A percentile compares a stretch with the other conserved stretches of the same genome.
phyloP scores from a whole-genome alignment of 2,888 invertebrate genomes.

The Ochropleura leucogaster region DNA sequence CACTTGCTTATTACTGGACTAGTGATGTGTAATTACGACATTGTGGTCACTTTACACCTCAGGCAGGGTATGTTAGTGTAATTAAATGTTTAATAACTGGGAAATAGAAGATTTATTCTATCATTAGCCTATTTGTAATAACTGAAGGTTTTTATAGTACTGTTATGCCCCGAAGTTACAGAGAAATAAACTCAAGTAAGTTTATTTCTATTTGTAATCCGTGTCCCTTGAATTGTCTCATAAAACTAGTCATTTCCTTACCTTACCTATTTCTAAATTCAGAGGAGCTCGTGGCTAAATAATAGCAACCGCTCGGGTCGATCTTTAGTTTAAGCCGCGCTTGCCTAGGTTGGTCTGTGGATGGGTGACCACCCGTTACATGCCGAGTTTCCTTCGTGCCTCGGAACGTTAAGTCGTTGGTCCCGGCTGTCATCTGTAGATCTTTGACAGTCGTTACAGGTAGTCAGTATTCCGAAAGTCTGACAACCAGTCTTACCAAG shows the following conservation, averaged over 20 bases:
- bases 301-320: too few species aligned
- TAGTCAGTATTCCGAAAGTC: too few species aligned
- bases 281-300: too few species aligned
- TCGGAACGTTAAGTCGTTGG: too few species aligned
- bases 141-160: not conserved
- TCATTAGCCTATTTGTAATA: slow-evolving; percentile 13
- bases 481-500: too few species aligned
- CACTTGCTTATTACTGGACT: slow-evolving; percentile 69
- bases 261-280: not conserved
- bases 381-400: too few species aligned
- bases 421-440: too few species aligned
- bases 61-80: slow-evolving; percentile 11
- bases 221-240: not conserved
- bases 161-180: slow-evolving; percentile 5
- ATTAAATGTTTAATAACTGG: slow-evolving; percentile 37
- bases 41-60: slow-evolving; percentile 27
- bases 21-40: slow-evolving; percentile 50
- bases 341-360: too few species aligned
- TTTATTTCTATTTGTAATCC: not conserved
- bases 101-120: slow-evolving; percentile 38
- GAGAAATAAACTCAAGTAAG: not conserved
- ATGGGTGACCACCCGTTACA: too few species aligned
- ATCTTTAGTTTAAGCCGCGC: too few species aligned
- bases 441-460: too few species aligned
- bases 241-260: not conserved